phyloP scores from a whole-genome alignment of 1,140 invertebrate genomes.

The Dinoponera quadriceps region DNA sequence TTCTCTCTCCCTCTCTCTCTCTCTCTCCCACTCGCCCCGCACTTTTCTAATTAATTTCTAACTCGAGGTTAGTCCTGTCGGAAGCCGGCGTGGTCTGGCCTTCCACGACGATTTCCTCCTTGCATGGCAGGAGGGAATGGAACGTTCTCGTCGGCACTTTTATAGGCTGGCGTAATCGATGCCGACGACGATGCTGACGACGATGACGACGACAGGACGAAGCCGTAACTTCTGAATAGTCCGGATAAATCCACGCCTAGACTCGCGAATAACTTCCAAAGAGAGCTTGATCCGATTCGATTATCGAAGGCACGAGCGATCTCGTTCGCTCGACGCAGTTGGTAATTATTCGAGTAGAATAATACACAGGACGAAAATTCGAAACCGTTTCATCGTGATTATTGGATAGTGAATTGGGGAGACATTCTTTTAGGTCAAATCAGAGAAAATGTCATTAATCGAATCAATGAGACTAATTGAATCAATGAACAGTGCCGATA shows the following conservation, averaged over 20 bases:
- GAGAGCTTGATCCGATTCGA: neutral
- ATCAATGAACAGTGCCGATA: too few species aligned
- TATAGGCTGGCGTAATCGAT: conserved; percentile 73
- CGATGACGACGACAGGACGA: conserved; percentile 41
- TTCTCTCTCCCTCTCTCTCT: conserved; percentile 14
- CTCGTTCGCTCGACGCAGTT: neutral
- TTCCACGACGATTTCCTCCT: conserved; percentile 36
- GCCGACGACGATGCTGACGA: conserved; percentile 46
- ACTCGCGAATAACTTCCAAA: conserved; percentile 31
- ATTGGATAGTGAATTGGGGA: too few species aligned
- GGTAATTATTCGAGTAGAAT: neutral
- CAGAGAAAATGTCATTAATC: too few species aligned
- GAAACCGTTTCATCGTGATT: too few species aligned
- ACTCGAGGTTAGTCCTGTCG: conserved; percentile 77
- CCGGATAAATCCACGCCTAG: conserved; percentile 3
- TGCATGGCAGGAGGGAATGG: conserved; percentile 47
- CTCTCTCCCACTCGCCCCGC: conserved; percentile 69
- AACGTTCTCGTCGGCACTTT: conserved; percentile 73
- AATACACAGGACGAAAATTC: too few species aligned
- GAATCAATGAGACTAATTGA: too few species aligned
- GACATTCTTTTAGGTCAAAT: too few species aligned
- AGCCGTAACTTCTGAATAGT: conserved; percentile 37
- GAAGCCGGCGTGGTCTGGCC: conserved; percentile 29
- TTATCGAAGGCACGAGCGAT: neutral
- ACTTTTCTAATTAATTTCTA: conserved; percentile 84